phyloP scores from a whole-genome alignment of 1,140 invertebrate genomes.

The Globodera ellingtonae region DNA sequence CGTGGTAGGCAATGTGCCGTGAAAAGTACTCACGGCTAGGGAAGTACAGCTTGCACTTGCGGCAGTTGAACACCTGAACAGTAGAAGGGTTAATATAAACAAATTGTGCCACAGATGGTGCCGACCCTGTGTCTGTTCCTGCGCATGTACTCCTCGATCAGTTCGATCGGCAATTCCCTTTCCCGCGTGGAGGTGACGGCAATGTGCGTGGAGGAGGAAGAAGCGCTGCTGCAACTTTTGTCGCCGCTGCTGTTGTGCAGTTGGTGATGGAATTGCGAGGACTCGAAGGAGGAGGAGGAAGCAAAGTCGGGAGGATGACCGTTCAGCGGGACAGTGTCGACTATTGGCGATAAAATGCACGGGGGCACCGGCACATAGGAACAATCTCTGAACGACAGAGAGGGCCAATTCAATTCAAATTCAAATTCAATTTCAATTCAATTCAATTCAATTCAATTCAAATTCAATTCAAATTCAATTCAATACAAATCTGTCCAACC shows the following conservation, averaged over 20 bases:
- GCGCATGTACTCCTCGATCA: slow-evolving; percentile 45
- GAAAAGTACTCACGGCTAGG: slow-evolving; percentile 47
- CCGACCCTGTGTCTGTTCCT: slow-evolving; percentile 45
- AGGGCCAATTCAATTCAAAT: too few species aligned
- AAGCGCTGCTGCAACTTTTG: too few species aligned
- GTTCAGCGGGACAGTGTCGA: neutral
- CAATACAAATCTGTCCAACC: too few species aligned
- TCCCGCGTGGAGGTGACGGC: neutral
- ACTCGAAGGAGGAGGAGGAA: neutral
- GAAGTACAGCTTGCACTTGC: slow-evolving; percentile 53
- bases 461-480: too few species aligned
- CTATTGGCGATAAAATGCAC: neutral
- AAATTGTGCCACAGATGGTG: too few species aligned
- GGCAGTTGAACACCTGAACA: slow-evolving; percentile 48
- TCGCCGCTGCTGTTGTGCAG: too few species aligned
- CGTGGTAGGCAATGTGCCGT: slow-evolving; percentile 52
- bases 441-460: too few species aligned
- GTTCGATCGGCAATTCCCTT: neutral
- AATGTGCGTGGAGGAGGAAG: neutral
- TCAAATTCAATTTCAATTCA: too few species aligned
- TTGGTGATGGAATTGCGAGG: neutral
- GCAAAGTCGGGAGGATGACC: neutral
- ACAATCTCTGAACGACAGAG: neutral
- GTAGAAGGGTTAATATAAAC: neutral
- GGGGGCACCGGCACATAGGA: neutral